Percentiles rank a stretch among this genome's conserved stretches.
Evolutionary conservation across 2,888 invertebrate genomes (phyloP).

Genomic region (Penaeus monodon): DNA sequence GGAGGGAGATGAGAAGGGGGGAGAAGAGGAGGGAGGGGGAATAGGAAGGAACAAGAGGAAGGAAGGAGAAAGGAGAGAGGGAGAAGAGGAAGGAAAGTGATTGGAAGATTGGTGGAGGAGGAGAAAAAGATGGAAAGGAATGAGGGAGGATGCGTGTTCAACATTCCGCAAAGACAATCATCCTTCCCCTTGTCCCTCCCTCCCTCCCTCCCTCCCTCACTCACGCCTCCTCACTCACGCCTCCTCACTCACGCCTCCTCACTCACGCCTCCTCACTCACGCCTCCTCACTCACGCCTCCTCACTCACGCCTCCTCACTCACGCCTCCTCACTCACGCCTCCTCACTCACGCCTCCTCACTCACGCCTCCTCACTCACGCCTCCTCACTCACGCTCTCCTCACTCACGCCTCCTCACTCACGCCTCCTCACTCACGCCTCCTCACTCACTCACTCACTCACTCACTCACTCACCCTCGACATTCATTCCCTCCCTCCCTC

Average conservation of each 20-base stretch:
- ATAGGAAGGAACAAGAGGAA: neutral
- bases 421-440: neutral
- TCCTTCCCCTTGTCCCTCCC: neutral
- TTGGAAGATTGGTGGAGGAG: too few relatives aligned
- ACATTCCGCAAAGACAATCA: neutral
- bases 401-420: neutral
- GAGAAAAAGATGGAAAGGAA: neutral
- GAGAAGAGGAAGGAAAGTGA: neutral
- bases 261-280: neutral
- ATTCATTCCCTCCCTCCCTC: neutral
- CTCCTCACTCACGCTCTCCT: neutral
- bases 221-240: neutral
- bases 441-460: neutral
- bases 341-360: neutral
- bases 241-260: neutral
- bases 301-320: neutral
- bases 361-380: neutral
- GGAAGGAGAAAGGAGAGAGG: neutral
- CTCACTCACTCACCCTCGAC: neutral
- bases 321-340: neutral
- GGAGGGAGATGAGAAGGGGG: too few relatives aligned
- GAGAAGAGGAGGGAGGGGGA: neutral
- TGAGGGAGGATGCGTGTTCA: constrained; percentile 7
- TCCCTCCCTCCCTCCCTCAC: neutral
- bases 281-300: neutral